Evolutionary conservation across 1,140 invertebrate species (phyloP).

Genomic region (Meteorus sp.): DNA sequence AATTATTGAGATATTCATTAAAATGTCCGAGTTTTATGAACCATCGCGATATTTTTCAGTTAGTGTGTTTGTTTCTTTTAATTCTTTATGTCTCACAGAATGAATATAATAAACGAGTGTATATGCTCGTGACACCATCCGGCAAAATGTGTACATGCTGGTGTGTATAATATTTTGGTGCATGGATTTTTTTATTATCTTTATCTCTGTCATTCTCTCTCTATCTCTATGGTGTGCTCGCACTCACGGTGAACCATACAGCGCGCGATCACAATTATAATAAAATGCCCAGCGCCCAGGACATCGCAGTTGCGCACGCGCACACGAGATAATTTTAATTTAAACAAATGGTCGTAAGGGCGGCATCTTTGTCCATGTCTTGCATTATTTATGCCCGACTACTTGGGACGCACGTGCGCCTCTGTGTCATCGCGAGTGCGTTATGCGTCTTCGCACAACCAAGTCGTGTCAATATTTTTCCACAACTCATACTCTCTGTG

Average conservation of each 20-base stretch:
- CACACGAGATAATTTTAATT: slow-evolving; percentile 57
- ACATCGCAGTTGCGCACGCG: slow-evolving; percentile 25
- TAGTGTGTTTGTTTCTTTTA: too few relatives aligned
- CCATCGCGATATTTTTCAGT: too few relatives aligned
- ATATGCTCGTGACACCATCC: too few relatives aligned
- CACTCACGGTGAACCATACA: slow-evolving; percentile 24
- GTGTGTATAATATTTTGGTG: too few relatives aligned
- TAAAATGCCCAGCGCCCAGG: slow-evolving; percentile 45
- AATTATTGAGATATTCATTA: too few relatives aligned
- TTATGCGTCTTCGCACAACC: slow-evolving; percentile 31
- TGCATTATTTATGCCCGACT: slow-evolving; percentile 58
- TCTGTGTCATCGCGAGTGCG: slow-evolving; percentile 54
- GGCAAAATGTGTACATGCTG: too few relatives aligned
- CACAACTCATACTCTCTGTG: not conserved
- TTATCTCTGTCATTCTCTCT: too few relatives aligned
- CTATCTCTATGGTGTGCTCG: too few relatives aligned
- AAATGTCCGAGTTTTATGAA: too few relatives aligned
- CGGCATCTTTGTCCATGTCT: slow-evolving; percentile 60
- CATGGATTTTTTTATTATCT: too few relatives aligned
- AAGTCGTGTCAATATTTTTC: slow-evolving; percentile 13
- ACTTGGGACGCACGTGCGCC: slow-evolving; percentile 54
- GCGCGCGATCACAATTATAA: slow-evolving; percentile 48
- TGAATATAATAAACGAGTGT: too few relatives aligned
- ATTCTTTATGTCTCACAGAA: too few relatives aligned
- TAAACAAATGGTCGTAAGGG: slow-evolving; percentile 58